These are phyloP conservation scores for Castor canadensis DNA, from an alignment of 2,113 vertebrate species.

Conservation along the genomic window DNA sequence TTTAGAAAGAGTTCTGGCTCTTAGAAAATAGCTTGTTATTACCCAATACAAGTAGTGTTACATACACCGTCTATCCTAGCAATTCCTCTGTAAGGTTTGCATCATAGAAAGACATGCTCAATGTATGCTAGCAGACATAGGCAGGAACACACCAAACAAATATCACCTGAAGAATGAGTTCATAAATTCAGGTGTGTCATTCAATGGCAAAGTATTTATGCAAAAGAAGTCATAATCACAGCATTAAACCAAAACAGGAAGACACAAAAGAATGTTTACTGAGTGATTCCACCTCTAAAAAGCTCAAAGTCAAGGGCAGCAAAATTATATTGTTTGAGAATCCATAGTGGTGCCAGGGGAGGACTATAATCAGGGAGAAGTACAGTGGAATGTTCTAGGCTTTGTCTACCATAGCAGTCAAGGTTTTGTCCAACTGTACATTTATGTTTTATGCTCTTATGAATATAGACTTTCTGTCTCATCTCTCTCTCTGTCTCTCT, in stretches of 20 bases:
- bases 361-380: background rate
- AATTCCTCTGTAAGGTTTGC: accelerated
- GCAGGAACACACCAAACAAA: background rate
- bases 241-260: background rate
- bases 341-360: background rate
- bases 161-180: background rate
- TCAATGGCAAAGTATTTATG: background rate
- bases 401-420: background rate
- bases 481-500: background rate
- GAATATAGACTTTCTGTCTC: background rate
- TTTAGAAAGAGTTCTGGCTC: background rate
- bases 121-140: accelerated
- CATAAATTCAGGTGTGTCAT: background rate
- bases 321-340: background rate
- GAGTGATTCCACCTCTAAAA: background rate
- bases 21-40: background rate
- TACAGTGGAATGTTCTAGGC: accelerated
- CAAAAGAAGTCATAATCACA: background rate
- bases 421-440: accelerated
- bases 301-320: background rate
- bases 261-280: background rate
- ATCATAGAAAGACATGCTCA: background rate
- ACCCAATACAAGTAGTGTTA: no score
- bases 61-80: background rate
- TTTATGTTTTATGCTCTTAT: background rate